phyloP scores from a whole-genome alignment of 2,797 vertebrate species.

The Nyctalus aviator region DNA sequence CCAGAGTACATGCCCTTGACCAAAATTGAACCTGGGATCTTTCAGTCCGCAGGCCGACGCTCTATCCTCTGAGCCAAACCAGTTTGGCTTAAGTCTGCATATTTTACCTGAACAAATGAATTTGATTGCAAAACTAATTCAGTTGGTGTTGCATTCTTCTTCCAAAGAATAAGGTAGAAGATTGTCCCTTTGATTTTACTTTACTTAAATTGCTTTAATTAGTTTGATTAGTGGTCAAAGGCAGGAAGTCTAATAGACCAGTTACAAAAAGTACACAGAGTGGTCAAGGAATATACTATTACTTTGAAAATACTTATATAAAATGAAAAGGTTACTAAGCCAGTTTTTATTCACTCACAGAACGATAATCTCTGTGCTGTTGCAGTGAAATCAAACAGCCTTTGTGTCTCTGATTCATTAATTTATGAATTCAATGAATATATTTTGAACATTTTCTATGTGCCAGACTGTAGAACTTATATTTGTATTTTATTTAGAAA shows the following conservation, averaged over 20 bases:
- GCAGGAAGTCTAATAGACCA: neutral
- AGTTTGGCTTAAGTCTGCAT: neutral
- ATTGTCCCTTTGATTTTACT: conserved; percentile 44
- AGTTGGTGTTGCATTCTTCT: neutral
- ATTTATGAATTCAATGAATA: neutral
- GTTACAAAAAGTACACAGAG: neutral
- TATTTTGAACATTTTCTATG: conserved; percentile 20
- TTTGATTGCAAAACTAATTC: conserved; percentile 47
- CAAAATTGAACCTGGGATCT: no score
- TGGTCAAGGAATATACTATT: neutral
- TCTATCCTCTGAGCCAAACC: no score
- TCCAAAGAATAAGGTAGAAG: conserved; percentile 32
- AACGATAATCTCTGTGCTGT: neutral
- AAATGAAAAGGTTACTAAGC: neutral
- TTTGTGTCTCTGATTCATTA: neutral
- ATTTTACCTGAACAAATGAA: conserved; percentile 34
- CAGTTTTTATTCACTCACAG: neutral
- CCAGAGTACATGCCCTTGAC: no score
- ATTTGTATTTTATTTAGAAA: conserved; percentile 54
- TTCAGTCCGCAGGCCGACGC: no score
- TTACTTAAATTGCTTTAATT: neutral
- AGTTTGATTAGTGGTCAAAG: conserved; percentile 1
- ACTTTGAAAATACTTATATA: conserved; percentile 15
- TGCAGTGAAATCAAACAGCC: neutral
- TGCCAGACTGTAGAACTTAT: neutral